Evolutionary conservation across 2,797 vertebrate species (phyloP), one percentile per base, ranked within the genome.

Genomic region (Pantherophis vulpinus): DNA sequence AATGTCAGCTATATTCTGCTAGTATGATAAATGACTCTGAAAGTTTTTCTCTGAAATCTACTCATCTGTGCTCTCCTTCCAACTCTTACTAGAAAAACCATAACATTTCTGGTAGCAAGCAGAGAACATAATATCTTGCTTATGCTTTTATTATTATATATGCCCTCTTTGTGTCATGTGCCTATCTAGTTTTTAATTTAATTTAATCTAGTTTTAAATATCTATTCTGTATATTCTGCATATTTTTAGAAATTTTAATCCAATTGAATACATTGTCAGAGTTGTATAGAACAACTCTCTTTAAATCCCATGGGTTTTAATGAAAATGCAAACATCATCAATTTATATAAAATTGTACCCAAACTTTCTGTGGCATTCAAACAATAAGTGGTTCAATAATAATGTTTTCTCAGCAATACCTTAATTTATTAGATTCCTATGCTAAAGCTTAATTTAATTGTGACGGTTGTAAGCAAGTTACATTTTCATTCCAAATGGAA

Each of bases 401-500:
- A n/a, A 86, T 14, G 8, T 54, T 42, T 90, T 90, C 32, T 11
- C 14, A 27, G 74, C 42, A 88, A 93, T 18, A 63, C 2, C 32
- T 32, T 87, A 27, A n/a, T 87, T 90, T 54, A 42, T 29, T 90
- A 47, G 25, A 66, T 13, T 18, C 5, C 47, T 92, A 59, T 47
- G 42, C 91, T 88, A 88, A 91, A 88, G 60, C 27, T 74, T 58
- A 90, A 87, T 37, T 90, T 93, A 55, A 58, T 47, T 13, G 12
- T 29, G 4, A 79, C 4, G 4, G 23, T 86, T 86, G 86, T 51
- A 86, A 86, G 16, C 86, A 89, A 90, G 29, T 56, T 93, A 94
- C 14, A 47, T 29, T 70, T 3, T 1, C 58, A 94, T 94, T n/a
- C 86, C 94, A 93, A 94, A 60, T 93, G 61, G 54, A 59, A 94